phyloP scores from a whole-genome alignment of 1,140 invertebrate species.

The Pararge aegeria region DNA sequence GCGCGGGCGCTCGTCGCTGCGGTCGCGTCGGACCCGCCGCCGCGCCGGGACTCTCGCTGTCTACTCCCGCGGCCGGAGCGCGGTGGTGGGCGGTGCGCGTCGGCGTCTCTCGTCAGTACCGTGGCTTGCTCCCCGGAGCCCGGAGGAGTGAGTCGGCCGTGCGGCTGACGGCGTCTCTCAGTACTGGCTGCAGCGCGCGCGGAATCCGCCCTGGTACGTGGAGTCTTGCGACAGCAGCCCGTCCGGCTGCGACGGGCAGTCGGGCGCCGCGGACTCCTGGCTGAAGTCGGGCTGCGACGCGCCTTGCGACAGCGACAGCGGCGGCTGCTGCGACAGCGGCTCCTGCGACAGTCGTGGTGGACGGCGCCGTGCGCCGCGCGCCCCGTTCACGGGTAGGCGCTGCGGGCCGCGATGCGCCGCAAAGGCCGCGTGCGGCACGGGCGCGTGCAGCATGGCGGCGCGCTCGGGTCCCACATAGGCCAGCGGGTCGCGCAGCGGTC shows the following conservation, averaged over 20 bases:
- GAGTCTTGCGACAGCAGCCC: constrained; percentile 97
- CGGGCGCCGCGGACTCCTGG: constrained; percentile 93
- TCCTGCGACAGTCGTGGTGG: constrained; percentile 75
- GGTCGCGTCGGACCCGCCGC: constrained; percentile 29
- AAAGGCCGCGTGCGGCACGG: constrained; percentile 92
- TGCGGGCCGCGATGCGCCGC: constrained; percentile 64
- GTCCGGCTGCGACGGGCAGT: constrained; percentile 96
- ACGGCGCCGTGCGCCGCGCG: constrained; percentile 38
- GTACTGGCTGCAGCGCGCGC: constrained; percentile 82
- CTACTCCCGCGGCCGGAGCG: constrained; percentile 22
- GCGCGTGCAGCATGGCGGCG: constrained; percentile 86
- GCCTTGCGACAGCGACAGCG: constrained; percentile 85
- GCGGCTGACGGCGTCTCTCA: constrained; percentile 68
- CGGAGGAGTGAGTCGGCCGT: constrained; percentile 28
- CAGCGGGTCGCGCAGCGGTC: constrained; percentile 88
- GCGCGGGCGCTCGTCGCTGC: constrained; percentile 12
- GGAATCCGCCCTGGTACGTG: constrained; percentile 90
- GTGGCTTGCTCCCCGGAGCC: constrained; percentile 34
- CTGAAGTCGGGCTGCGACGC: constrained; percentile 90
- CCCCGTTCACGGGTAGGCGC: constrained; percentile 83
- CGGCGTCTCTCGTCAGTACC: constrained; percentile 43
- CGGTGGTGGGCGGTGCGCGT: constrained; percentile 4
- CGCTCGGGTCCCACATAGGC: constrained; percentile 95
- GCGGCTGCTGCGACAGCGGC: constrained; percentile 84
- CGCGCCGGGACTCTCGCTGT: constrained; percentile 33